Percentiles rank a stretch among this genome's conserved stretches.
Evolutionary conservation across 1,140 invertebrate genomes (phyloP).

Genomic region (Bathynomus jamesi): DNA sequence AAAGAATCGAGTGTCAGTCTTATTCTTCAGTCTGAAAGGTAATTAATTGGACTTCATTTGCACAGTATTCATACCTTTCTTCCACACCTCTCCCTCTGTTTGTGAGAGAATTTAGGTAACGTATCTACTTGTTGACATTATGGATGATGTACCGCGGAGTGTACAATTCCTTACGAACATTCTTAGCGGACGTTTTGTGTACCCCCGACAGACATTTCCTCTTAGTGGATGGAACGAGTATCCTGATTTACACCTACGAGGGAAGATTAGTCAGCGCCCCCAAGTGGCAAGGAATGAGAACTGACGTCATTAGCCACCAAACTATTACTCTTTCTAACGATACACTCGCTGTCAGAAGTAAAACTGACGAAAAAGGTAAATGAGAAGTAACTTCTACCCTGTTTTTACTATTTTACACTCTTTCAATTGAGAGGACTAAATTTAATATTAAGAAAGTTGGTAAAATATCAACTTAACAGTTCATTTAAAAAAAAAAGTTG

Average conservation of each 20-base stretch:
- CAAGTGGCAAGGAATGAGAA: slow-evolving; percentile 65
- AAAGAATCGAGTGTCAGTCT: slow-evolving; percentile 69
- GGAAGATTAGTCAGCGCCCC: slow-evolving; percentile 68
- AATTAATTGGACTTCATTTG: too few relatives aligned
- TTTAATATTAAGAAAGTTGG: neutral
- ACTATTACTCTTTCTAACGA: slow-evolving; percentile 72
- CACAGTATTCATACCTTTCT: too few relatives aligned
- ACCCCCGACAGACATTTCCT: slow-evolving; percentile 79
- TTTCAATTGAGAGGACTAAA: neutral
- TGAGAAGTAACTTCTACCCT: slow-evolving; percentile 4
- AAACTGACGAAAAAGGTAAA: slow-evolving; percentile 29
- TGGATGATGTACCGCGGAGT: too few relatives aligned
- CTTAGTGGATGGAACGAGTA: slow-evolving; percentile 63
- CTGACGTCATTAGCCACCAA: slow-evolving; percentile 54
- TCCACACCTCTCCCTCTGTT: too few relatives aligned
- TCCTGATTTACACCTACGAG: slow-evolving; percentile 81
- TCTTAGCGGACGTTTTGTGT: too few relatives aligned
- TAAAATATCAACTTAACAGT: neutral
- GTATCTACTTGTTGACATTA: too few relatives aligned
- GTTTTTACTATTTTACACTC: neutral
- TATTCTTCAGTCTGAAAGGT: slow-evolving; percentile 77
- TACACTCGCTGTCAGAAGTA: slow-evolving; percentile 64
- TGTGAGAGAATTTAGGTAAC: too few relatives aligned
- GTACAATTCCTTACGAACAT: too few relatives aligned
- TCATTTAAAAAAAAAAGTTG: neutral